phyloP scores from a whole-genome alignment of 2,113 vertebrate species.

The Nothocercus julius region DNA sequence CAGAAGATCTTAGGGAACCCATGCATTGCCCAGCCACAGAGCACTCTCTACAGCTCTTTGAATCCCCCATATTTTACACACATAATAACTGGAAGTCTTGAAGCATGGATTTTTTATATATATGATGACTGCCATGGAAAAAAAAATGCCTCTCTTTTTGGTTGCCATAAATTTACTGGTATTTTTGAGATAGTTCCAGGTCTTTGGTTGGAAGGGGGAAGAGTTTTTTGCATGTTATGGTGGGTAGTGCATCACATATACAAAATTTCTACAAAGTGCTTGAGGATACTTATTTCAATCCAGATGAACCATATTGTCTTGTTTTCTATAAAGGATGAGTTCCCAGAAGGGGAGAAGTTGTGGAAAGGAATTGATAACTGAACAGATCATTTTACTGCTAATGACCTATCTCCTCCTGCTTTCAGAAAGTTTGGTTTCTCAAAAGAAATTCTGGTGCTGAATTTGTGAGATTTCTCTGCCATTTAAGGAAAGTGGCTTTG shows the following conservation, averaged over 20 bases:
- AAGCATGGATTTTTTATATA: background rate
- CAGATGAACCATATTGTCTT: background rate
- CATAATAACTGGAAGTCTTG: background rate
- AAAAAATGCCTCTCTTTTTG: background rate
- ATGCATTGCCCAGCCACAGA: background rate
- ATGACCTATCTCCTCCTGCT: background rate
- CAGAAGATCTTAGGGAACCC: background rate
- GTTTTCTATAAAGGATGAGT: conserved; percentile 18
- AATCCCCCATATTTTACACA: background rate
- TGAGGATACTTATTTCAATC: background rate
- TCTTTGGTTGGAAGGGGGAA: background rate
- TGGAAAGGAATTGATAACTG: background rate
- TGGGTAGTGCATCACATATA: background rate
- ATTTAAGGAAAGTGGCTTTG: background rate
- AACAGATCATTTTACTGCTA: conserved; percentile 20
- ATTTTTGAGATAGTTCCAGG: background rate
- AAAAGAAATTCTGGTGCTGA: background rate
- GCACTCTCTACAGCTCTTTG: background rate
- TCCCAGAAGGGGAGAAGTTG: background rate
- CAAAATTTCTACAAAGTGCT: background rate
- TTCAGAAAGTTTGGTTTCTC: background rate
- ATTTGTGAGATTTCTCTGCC: background rate
- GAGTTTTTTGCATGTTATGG: fast-evolving
- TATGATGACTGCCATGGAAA: background rate
- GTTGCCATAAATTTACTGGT: background rate